Percentiles rank a stretch among this genome's conserved stretches.
These are phyloP conservation scores for Invenusta paracnida DNA, from an alignment of 2,888 invertebrate genomes.

Conservation along the genomic window DNA sequence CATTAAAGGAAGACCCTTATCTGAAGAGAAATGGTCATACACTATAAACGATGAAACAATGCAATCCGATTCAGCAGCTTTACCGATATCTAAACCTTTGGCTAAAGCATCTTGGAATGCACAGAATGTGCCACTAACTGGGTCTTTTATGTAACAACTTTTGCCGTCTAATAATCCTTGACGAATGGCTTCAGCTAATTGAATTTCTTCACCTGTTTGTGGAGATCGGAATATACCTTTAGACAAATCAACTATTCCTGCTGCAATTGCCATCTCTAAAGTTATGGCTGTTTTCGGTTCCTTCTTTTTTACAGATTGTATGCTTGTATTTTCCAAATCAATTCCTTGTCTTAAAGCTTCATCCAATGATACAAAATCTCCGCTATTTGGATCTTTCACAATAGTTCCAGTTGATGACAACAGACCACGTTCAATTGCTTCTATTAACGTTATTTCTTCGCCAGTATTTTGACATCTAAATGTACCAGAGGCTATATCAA, in stretches of 20 bases:
- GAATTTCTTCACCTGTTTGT: constrained; percentile 73
- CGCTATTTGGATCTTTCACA: constrained; percentile 10
- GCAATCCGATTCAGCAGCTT: not conserved
- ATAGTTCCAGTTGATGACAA: not conserved
- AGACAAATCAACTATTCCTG: not conserved
- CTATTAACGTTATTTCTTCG: constrained; percentile 72
- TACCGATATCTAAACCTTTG: not conserved
- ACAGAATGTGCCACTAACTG: not conserved
- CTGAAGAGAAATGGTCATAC: too few species aligned
- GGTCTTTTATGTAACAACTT: not conserved
- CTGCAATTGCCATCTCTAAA: not conserved
- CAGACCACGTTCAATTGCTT: constrained; percentile 12
- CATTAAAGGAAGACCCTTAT: too few species aligned
- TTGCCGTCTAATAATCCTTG: not conserved
- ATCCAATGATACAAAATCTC: not conserved
- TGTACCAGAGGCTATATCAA: not conserved
- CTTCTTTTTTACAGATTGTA: not conserved
- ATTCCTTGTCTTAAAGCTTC: not conserved
- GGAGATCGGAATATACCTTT: constrained; percentile 65
- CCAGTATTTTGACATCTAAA: constrained; percentile 72
- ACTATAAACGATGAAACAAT: too few species aligned
- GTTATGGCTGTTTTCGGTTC: not conserved
- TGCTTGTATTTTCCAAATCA: not conserved
- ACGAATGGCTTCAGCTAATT: constrained; percentile 73
- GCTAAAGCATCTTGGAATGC: not conserved